Base-by-base conservation (phyloP, 1,140 invertebrate genomes). In the Drosophila parvula region DNA sequence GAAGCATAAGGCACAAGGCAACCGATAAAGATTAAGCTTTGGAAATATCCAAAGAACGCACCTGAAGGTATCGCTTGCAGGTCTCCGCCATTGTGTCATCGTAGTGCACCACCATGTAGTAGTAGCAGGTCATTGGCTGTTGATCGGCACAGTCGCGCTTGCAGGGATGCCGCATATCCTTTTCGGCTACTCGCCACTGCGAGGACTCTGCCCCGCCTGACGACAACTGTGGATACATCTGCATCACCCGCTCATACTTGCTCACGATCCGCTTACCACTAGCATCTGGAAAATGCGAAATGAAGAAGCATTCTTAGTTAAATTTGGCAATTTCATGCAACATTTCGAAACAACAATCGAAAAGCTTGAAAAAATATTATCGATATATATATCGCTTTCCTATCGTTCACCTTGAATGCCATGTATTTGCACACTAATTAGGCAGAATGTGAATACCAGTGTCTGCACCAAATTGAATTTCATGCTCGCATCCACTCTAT, bases 41-140 rank as follows among this genome's bases (percentile, higher is more conserved):
- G 5, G 5, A 5, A 10, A 7, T n/a, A n/a, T 5, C 11, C 10
- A 3, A 34, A 41, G 10, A 1, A 16, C 27, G 0, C 22, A 71
- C 69, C 70, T 77, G 78, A 6, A 91, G 57, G 56, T 86, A 91
- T 7, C 81, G 71, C 22, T 84, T 82, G 73, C 90, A 91, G 9
- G 81, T 79, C 12, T 74, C 75, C 14, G 78, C 55, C 81, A 91
- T 90, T 3, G 90, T 91, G 40, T 91, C 88, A 1, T 91, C 90
- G 51, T 91, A 86, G 48, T 91, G 90, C 3, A 91, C 79, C 16
- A 91, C 84, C 84, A 91, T 79, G 43, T 91, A 91, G 57, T 91
- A 91, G 44, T 91, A 91, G 48, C 90, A 91, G n/a, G 79, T 90
- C 90, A 90, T 91, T 0, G 81, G 75, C 47, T 84, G 77, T 27